Percentiles rank a stretch among this genome's conserved stretches.
Evolutionary conservation across 2,888 invertebrate genomes (phyloP).

Genomic region (Phlogophora meticulosa): DNA sequence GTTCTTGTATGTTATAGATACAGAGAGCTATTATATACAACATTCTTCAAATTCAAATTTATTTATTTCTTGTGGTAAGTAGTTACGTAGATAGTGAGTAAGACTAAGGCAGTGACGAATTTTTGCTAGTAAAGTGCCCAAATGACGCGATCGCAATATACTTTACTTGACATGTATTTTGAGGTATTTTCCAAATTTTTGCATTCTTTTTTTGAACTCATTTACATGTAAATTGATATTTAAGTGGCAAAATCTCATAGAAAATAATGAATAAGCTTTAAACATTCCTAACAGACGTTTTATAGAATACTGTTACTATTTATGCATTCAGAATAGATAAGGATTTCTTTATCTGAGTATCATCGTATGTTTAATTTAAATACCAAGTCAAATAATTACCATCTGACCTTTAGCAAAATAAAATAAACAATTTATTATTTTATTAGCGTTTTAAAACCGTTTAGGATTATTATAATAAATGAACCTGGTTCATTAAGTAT

Average conservation of each 20-base stretch:
- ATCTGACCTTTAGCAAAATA: slow-evolving; percentile 24
- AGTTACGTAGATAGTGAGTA: no score
- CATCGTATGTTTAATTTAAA: slow-evolving; percentile 13
- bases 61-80: slow-evolving; percentile 18
- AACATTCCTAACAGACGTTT: slow-evolving; percentile 1
- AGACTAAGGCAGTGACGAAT: background rate
- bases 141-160: background rate
- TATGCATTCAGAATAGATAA: slow-evolving; percentile 16
- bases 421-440: slow-evolving; percentile 35
- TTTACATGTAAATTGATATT: background rate
- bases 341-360: background rate
- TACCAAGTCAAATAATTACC: background rate
- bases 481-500: slow-evolving; percentile 22
- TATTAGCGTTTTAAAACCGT: slow-evolving; percentile 11
- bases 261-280: slow-evolving; percentile 5
- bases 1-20: background rate
- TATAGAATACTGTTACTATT: slow-evolving; percentile 20
- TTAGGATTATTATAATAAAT: slow-evolving; percentile 27
- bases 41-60: no score
- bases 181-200: background rate
- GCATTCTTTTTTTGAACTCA: background rate
- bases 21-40: background rate
- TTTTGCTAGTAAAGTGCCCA: background rate
- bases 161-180: no score
- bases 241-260: background rate